Base-by-base conservation (phyloP, 2,888 invertebrate genomes). In the Luperina nickerlii region DNA sequence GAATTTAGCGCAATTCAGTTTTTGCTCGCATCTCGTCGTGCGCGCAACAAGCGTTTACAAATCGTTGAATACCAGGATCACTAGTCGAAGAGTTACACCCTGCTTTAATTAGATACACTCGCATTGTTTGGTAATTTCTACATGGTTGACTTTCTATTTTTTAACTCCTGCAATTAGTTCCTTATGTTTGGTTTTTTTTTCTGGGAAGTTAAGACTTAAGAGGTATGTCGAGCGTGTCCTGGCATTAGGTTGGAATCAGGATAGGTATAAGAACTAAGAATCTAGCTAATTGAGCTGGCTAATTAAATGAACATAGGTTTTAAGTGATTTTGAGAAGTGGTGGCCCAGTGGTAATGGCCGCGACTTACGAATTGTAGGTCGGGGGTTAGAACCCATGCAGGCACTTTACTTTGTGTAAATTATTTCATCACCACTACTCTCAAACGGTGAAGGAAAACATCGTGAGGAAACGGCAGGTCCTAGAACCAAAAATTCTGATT, bases 1-100 rank as follows among this genome's bases (percentile, higher is more conserved):
- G 93, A 94, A 93, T 95, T 94, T 92, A 92, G 92, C 90, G 92
- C 92, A 92, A 93, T 94, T 94, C 87, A 88, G 93, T 95, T 95
- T 94, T 95, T 95, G 93, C 90, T 87, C 87, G 89, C 87, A 89
- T 90, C 88, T 89, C 69, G 74, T 78, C 78, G 86, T 84, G 90
- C 87, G 90, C 85, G 90, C 76, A 72, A 81, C 81, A 72, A 79
- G 67, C 73, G 73, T 79, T 82, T 81, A 84, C 88, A 74, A 69
- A 78, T 69, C 78, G 82, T 77, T 79, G 82, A 83, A 79, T 88
- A 82, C 83, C 74, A 27, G 54, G 78, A 83, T 85, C 74, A 74
- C 79, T 82, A 84, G 80, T 80, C 68, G 72, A 75, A 74, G 78
- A 76, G 66, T 76, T 77, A 77, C 73, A 75, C 74, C 54, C 70